Evolutionary conservation across 2,113 vertebrate genomes (phyloP).

Genomic region (Nematolebias whitei): DNA sequence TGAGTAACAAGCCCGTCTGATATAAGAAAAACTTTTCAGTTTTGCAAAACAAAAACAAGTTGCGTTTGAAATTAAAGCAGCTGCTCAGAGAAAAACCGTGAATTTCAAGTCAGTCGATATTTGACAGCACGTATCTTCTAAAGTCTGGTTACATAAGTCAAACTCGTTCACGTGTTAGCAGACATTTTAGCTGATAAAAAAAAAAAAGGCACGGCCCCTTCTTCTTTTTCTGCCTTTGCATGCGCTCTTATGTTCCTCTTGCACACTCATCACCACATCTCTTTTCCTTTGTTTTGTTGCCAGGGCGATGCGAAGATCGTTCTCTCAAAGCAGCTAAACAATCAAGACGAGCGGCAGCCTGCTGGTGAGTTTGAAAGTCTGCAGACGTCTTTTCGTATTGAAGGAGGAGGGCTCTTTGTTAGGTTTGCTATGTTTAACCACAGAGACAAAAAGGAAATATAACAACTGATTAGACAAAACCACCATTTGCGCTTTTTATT

Average conservation of each 20-base stretch:
- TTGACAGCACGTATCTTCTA: too few relatives aligned
- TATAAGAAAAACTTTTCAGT: too few relatives aligned
- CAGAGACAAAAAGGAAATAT: constrained; percentile 24
- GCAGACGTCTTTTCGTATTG: background rate
- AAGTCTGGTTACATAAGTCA: background rate
- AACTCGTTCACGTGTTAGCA: constrained; percentile 30
- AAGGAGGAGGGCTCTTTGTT: constrained; percentile 22
- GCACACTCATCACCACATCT: constrained; percentile 20
- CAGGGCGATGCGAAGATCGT: constrained; percentile 82
- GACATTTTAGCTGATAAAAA: constrained; percentile 15
- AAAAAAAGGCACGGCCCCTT: background rate
- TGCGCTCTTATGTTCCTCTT: constrained; percentile 25
- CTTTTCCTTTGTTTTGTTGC: constrained; percentile 67
- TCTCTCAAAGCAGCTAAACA: constrained; percentile 61
- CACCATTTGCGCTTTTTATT: background rate
- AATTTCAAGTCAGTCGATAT: too few relatives aligned
- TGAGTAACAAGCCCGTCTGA: constrained; percentile 70
- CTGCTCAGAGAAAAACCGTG: background rate
- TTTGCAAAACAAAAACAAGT: too few relatives aligned
- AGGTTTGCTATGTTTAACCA: constrained; percentile 21
- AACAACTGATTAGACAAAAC: background rate
- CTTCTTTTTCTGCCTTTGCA: background rate
- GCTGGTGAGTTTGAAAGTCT: constrained; percentile 86
- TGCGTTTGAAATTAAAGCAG: background rate
- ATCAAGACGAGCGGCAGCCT: constrained; percentile 73